A percentile compares a stretch with the other conserved stretches of the same genome.
Conservation (phyloP, 1,140 invertebrate genomes). For the Achroia grisella region DNA sequence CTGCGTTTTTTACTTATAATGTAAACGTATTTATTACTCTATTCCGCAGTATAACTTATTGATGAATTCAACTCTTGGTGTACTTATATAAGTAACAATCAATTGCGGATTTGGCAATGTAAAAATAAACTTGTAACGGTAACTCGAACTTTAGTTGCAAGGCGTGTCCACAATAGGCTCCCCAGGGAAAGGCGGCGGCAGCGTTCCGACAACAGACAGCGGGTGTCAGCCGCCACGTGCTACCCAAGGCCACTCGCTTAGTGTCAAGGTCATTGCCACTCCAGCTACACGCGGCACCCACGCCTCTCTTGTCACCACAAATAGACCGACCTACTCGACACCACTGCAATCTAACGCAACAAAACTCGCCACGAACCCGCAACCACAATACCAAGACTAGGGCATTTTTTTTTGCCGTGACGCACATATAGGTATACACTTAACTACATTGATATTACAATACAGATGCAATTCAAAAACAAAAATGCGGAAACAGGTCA, state of each 20-base stretch:
- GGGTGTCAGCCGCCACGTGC: slow-evolving; percentile 73
- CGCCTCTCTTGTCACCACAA: slow-evolving; percentile 70
- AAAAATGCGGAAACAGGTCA: too few species aligned
- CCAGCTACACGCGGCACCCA: slow-evolving; percentile 70
- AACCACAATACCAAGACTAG: slow-evolving; percentile 6
- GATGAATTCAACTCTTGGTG: neutral
- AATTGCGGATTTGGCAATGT: neutral
- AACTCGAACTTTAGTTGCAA: slow-evolving; percentile 17
- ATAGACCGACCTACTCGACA: slow-evolving; percentile 64
- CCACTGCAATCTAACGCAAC: slow-evolving; percentile 44
- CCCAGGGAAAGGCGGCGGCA: slow-evolving; percentile 69
- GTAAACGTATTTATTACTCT: neutral
- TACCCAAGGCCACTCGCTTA: slow-evolving; percentile 73
- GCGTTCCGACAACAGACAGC: slow-evolving; percentile 72
- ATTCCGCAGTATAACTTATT: neutral
- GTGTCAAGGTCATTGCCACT: slow-evolving; percentile 73
- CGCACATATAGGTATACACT: slow-evolving; percentile 10
- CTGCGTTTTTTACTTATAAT: too few species aligned
- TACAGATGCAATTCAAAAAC: too few species aligned
- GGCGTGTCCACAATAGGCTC: slow-evolving; percentile 63
- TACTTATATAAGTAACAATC: too few species aligned
- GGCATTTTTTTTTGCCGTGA: slow-evolving; percentile 19
- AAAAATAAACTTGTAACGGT: slow-evolving; percentile 1
- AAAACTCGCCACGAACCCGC: slow-evolving; percentile 28
- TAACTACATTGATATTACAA: too few species aligned